Evolutionary conservation across 2,113 vertebrate genomes (phyloP).

Genomic region (Nibea coibor): DNA sequence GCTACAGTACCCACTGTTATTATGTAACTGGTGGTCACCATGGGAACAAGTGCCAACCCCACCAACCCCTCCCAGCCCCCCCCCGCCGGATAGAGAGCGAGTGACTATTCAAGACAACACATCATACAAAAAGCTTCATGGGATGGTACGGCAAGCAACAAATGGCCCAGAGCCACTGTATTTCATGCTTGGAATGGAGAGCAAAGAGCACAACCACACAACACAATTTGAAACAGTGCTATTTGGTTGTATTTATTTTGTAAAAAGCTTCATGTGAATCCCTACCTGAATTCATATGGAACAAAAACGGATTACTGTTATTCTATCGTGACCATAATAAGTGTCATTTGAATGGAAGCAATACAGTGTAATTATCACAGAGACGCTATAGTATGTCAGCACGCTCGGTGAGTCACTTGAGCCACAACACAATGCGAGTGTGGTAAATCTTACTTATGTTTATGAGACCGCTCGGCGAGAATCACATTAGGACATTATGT

Average conservation of each 20-base stretch:
- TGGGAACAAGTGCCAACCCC: conserved; percentile 62
- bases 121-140: conserved; percentile 48
- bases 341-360: conserved; percentile 29
- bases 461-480: conserved; percentile 29
- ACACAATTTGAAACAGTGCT: conserved; percentile 26
- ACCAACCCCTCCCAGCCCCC: conserved; percentile 12
- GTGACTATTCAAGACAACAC: conserved; percentile 55
- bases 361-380: conserved; percentile 28
- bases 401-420: conserved; percentile 1
- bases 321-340: conserved; percentile 2
- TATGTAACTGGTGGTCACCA: conserved; percentile 75
- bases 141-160: conserved; percentile 56
- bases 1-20: conserved; percentile 63
- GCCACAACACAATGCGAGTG: conserved; percentile 17
- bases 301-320: conserved; percentile 41
- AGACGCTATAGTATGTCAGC: conserved; percentile 6
- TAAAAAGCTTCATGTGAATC: conserved; percentile 37
- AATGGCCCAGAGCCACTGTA: conserved; percentile 47
- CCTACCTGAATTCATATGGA: conserved; percentile 25
- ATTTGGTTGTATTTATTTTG: conserved; percentile 61
- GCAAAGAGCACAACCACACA: conserved; percentile 55
- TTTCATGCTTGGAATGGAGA: conserved; percentile 43
- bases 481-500: conserved; percentile 36
- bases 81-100: conserved; percentile 20
- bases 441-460: conserved; percentile 28